Percentiles rank a stretch among this genome's conserved stretches.
Conservation (phyloP, 2,888 invertebrate species). For the Caradrina kadenii region DNA sequence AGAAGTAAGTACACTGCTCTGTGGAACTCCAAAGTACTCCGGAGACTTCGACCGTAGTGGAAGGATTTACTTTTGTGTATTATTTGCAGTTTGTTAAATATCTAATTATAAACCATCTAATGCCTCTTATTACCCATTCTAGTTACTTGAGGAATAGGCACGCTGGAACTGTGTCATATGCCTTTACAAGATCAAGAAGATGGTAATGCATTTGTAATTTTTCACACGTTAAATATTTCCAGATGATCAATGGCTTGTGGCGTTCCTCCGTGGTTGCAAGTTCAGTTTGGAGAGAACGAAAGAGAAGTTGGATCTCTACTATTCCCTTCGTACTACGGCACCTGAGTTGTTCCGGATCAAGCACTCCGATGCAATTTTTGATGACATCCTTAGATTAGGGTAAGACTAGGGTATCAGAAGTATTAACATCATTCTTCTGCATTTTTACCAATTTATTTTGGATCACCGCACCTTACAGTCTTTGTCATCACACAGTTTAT, state of each 20-base stretch:
- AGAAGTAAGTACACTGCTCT: no score
- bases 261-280: slow-evolving; percentile 92
- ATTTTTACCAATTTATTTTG: neutral
- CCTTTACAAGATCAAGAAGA: no score
- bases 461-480: no score
- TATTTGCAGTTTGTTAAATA: no score
- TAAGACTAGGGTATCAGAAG: slow-evolving; percentile 37
- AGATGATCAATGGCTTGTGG: slow-evolving; percentile 92
- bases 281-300: slow-evolving; percentile 92
- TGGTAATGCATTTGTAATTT: no score
- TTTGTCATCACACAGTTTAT: neutral
- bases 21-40: no score
- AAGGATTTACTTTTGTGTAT: no score
- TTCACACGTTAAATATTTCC: slow-evolving; percentile 43
- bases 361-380: slow-evolving; percentile 71
- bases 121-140: no score
- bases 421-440: neutral
- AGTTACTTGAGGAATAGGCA: no score
- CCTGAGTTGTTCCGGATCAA: slow-evolving; percentile 86
- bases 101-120: no score
- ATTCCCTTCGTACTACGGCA: slow-evolving; percentile 87
- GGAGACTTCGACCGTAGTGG: no score
- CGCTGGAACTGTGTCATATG: no score
- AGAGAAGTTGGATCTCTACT: slow-evolving; percentile 91
- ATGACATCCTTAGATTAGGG: slow-evolving; percentile 76